phyloP scores from a whole-genome alignment of 2,797 vertebrate species.

The Ptychadena robeensis region DNA sequence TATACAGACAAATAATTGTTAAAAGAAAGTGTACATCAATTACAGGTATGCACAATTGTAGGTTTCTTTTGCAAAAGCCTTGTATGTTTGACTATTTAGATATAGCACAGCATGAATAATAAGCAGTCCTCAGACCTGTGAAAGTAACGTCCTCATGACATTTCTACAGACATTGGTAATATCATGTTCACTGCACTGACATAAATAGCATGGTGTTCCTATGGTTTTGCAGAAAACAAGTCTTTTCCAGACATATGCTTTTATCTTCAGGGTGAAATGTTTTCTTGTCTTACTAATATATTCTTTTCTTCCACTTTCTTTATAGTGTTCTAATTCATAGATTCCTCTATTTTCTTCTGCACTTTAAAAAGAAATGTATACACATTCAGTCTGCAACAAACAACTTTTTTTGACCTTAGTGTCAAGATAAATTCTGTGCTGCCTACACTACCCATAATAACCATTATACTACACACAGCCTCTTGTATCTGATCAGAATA shows the following conservation, averaged over 20 bases:
- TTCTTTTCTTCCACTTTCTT: slow-evolving; percentile 16
- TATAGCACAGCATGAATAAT: slow-evolving; percentile 43
- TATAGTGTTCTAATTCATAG: slow-evolving; percentile 21
- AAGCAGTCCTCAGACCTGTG: slow-evolving; percentile 28
- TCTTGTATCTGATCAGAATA: too few relatives aligned
- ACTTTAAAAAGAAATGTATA: too few relatives aligned
- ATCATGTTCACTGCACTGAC: slow-evolving; percentile 34
- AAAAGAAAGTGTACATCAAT: background rate
- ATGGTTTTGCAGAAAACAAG: slow-evolving; percentile 38
- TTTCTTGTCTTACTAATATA: slow-evolving; percentile 38
- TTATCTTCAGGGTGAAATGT: slow-evolving; percentile 41
- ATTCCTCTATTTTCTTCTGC: background rate
- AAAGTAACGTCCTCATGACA: slow-evolving; percentile 37
- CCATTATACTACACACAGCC: too few relatives aligned
- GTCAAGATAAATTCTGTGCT: too few relatives aligned
- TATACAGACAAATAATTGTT: background rate
- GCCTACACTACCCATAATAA: too few relatives aligned
- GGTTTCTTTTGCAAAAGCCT: slow-evolving; percentile 12
- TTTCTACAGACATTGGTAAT: slow-evolving; percentile 48
- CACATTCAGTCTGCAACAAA: too few relatives aligned
- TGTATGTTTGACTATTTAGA: slow-evolving; percentile 22
- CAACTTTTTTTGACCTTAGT: too few relatives aligned
- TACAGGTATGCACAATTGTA: background rate
- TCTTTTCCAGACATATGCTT: slow-evolving; percentile 24
- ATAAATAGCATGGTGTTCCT: slow-evolving; percentile 32